Evolutionary conservation across 2,113 vertebrate species (phyloP), one percentile per base, ranked within the genome.

Genomic region (Pachycephala philippinensis): DNA sequence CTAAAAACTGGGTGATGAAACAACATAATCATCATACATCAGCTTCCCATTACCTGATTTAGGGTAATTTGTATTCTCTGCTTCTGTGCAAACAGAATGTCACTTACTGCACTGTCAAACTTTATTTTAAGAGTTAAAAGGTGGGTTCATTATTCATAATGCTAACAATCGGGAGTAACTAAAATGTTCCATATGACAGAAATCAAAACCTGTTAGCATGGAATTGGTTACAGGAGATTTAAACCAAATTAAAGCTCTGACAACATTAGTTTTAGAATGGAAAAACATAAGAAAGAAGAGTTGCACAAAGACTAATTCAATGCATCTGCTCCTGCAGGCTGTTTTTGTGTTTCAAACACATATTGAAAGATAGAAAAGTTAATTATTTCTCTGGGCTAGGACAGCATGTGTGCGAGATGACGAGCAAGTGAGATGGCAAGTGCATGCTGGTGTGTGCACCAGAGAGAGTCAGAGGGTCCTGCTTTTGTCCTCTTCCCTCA

Each of bases 11-110:
- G 74, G 42, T 69, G 94, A 95, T 84, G 93, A 95, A 80, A 79
- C 65, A 96, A 91, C 94, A 95, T 69, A 82, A 94, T 88, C 64
- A 93, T 70, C 68, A 61, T 77, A 93, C 86, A 92, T 96, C 83
- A 96, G 92, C 79, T 95, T 93, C 90, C 59, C 53, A 84, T 96
- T 97, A 95, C 95, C 91, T 90, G 88, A 95, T 95, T 94, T 95
- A 95, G 74, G 44, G 84, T 80, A 95, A 96, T 97, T 97, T 97
- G 88, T 96, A 97, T 97, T 97, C 97, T 91, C 70, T 84, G 95
- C 90, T 66, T 84, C 89, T 86, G 50, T 91, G 81, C 90, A 97
- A 95, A 89, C 85, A 97, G 83, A 91, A 97, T 21, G 65, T 79
- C 91, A 95, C 90, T 95, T 95, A 89, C 78, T 83, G 71, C 82